phyloP scores from a whole-genome alignment of 2,113 vertebrate genomes.

The Silurus glanis region DNA sequence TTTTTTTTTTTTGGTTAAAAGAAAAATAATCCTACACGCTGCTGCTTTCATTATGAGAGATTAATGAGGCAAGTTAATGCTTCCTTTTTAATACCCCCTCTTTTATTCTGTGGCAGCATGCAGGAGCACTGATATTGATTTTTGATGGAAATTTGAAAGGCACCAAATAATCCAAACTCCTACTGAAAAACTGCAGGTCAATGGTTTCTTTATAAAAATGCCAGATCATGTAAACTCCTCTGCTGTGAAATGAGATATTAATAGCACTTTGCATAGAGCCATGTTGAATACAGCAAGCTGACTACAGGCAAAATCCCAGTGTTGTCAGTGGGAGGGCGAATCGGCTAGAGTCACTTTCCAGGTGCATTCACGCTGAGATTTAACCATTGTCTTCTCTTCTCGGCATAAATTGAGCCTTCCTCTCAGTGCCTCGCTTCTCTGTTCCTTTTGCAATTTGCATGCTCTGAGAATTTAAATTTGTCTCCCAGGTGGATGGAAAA shows the following conservation, averaged over 20 bases:
- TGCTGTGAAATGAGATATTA: constrained; percentile 55
- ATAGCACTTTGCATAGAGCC: constrained; percentile 52
- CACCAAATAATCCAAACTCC: constrained; percentile 47
- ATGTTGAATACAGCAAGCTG: constrained; percentile 46
- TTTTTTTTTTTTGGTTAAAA: not conserved
- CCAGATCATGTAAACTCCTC: constrained; percentile 50
- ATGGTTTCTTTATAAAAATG: constrained; percentile 52
- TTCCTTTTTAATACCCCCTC: constrained; percentile 32
- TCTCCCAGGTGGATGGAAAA: not conserved
- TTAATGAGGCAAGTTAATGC: constrained; percentile 34
- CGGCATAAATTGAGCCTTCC: constrained; percentile 14
- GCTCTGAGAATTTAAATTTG: constrained; percentile 22
- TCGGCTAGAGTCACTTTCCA: constrained; percentile 38
- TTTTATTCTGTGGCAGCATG: constrained; percentile 19
- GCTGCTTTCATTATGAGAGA: constrained; percentile 10
- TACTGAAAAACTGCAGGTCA: constrained; percentile 35
- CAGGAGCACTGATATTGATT: constrained; percentile 47
- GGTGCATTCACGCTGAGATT: constrained; percentile 13
- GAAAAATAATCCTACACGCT: not conserved
- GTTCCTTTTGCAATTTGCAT: constrained; percentile 23
- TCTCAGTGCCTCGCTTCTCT: not conserved
- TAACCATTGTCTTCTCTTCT: constrained; percentile 24
- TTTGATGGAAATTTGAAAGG: constrained; percentile 54
- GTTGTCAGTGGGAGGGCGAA: not conserved
- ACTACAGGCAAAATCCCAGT: constrained; percentile 51